A percentile compares a stretch with the other conserved stretches of the same genome.
Conservation (phyloP, 2,113 vertebrate genomes). For the Microtus oregoni region DNA sequence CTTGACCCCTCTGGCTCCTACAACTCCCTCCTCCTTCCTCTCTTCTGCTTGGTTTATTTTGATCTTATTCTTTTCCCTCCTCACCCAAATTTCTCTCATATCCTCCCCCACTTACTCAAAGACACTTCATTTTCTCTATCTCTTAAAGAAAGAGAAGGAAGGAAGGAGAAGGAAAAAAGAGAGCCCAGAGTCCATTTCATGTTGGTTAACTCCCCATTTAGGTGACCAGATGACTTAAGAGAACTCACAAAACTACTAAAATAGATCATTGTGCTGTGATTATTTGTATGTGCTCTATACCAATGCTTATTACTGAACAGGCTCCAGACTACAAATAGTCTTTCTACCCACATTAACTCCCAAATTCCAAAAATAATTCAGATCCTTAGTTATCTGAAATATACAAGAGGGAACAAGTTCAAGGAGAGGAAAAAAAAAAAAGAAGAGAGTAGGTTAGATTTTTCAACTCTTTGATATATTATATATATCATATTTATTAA, state of each 20-base stretch:
- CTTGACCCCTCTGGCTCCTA: neutral
- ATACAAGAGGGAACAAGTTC: neutral
- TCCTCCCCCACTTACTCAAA: neutral
- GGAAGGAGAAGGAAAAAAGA: neutral
- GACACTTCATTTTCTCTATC: neutral
- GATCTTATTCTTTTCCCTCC: neutral
- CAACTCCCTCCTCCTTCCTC: neutral
- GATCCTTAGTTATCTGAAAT: neutral
- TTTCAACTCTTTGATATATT: neutral
- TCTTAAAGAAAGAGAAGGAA: neutral
- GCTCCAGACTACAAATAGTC: neutral
- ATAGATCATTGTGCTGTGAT: neutral
- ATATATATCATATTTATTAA: neutral
- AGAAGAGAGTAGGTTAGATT: neutral
- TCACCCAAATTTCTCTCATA: neutral
- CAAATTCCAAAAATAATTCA: conserved; percentile 24
- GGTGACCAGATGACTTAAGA: neutral
- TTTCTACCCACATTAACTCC: neutral
- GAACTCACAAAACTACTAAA: neutral
- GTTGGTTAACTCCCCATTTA: neutral
- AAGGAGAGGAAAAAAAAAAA: neutral
- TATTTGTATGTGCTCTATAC: neutral
- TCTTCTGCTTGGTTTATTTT: neutral
- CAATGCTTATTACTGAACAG: neutral
- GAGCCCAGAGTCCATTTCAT: neutral